These are phyloP conservation scores for Alethe castanea DNA, from an alignment of 2,113 vertebrate genomes.

Conservation along the genomic window DNA sequence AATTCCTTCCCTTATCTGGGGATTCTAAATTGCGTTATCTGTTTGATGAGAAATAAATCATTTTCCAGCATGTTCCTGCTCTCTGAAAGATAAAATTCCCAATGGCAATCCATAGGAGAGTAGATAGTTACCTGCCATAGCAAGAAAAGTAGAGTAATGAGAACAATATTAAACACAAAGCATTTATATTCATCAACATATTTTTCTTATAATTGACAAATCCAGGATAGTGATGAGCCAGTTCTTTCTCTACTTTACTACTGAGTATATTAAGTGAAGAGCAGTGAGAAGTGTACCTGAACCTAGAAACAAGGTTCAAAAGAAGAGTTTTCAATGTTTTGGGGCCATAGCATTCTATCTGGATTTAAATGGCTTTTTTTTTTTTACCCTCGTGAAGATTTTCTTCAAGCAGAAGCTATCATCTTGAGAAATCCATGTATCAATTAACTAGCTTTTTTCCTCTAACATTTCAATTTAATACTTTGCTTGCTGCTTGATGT, in stretches of 20 bases:
- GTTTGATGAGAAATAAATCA: not conserved
- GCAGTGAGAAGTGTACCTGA: not conserved
- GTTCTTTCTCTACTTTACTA: not conserved
- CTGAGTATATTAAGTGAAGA: not conserved
- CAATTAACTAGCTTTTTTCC: not conserved
- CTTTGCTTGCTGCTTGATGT: not conserved
- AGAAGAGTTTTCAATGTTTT: not conserved
- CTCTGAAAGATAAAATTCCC: not conserved
- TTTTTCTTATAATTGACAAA: not conserved
- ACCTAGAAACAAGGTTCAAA: not conserved
- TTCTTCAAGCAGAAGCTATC: not conserved
- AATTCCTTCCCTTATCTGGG: not conserved
- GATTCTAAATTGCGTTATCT: not conserved
- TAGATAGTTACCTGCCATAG: not conserved
- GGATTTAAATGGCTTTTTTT: not conserved
- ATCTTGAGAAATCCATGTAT: not conserved
- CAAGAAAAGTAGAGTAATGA: not conserved
- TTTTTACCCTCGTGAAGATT: not conserved
- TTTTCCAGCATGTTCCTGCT: not conserved
- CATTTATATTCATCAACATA: not conserved
- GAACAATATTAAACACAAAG: not conserved
- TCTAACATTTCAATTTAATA: not conserved
- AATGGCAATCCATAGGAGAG: not conserved
- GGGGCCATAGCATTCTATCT: not conserved
- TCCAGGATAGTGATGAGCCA: not conserved